Base-by-base conservation (phyloP, 2,113 vertebrate genomes). In the Phoxinus phoxinus region DNA sequence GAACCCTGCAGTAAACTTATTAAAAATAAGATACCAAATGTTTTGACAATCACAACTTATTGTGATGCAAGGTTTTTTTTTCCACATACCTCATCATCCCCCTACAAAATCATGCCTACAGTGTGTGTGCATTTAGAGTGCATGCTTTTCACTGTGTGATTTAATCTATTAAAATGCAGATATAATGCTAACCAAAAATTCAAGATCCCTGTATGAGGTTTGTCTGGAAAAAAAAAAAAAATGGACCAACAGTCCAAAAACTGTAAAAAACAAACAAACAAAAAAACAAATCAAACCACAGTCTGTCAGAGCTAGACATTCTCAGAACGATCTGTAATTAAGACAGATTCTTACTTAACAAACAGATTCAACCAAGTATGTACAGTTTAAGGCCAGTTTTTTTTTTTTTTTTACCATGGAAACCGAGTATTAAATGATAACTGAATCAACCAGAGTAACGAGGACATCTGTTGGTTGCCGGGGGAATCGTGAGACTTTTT, bases 351-450 rank as follows among this genome's bases (percentile, higher is more conserved):
- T 65, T 32, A 65, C 61, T 17, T 32, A 65, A 65, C 61, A 32
- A 21, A 71, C 32, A 46, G 41, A 73, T 17, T 27, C 6, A 46
- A 46, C 41, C 37, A 46, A 44, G 41, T 25, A 46, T 25, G 41
- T 25, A 10, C 7, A 59, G 51, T 61, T 61, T 61, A 61, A n/a
- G 58, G 25, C 5, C n/a, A 73, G 71, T 13, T 12, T 1, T 69
- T 21, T 37, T 37, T 41, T 73, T 73, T n/a, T n/a, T n/a, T 73
- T 73, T 73, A 46, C 71, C 71, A 46, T 46, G 37, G 41, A 46
- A 73, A 46, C 71, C 6, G 11, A 72, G 23, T 41, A 23, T 71
- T 71, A 71, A 71, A 10, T 44, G 5, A n/a, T 67, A 67, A 10
- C 32, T 37, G 32, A 12, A 41, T 25, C 12, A 46, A 25, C 12